Evolutionary conservation across 37 sponge, comb jelly and placozoan genomes (phyloP).

Genomic region (Agelas oroides): DNA sequence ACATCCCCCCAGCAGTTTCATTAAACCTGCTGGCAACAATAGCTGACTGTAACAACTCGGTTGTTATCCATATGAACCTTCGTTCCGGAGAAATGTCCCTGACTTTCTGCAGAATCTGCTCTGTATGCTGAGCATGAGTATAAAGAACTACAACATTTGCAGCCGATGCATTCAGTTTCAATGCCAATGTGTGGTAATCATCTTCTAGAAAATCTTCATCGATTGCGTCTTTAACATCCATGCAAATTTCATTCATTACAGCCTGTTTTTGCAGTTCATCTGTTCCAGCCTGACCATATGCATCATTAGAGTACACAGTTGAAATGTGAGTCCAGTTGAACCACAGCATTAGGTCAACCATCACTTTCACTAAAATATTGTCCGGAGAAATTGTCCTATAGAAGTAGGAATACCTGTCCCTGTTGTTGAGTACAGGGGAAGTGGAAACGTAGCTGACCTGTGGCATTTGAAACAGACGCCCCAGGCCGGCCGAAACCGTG

Average conservation of each 20-base stretch:
- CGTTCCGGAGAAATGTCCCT: background rate
- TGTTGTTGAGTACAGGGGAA: constrained; percentile 58
- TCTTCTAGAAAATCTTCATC: background rate
- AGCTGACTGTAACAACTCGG: constrained; percentile 59
- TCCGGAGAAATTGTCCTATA: constrained; percentile 79
- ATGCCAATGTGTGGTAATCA: background rate
- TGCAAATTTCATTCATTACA: constrained; percentile 30
- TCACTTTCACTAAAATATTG: constrained; percentile 64
- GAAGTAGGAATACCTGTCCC: constrained; percentile 71
- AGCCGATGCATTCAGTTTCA: background rate
- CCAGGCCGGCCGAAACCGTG: constrained; percentile 56
- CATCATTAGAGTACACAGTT: constrained; percentile 23
- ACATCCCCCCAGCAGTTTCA: constrained; percentile 48
- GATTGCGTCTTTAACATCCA: constrained; percentile 28
- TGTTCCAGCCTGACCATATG: constrained; percentile 58
- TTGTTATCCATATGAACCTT: constrained; percentile 77
- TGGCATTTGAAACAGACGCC: constrained; percentile 71
- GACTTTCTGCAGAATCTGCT: background rate
- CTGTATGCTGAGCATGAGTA: background rate
- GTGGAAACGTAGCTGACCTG: constrained; percentile 82
- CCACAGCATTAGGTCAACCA: constrained; percentile 60
- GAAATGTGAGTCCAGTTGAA: constrained; percentile 69
- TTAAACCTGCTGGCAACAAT: background rate
- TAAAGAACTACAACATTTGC: constrained; percentile 50
- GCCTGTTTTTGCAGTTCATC: constrained; percentile 29